A percentile compares a stretch with the other conserved stretches of the same genome.
Evolutionary conservation across 2,113 vertebrate genomes (phyloP).

Genomic region (Agapornis roseicollis): DNA sequence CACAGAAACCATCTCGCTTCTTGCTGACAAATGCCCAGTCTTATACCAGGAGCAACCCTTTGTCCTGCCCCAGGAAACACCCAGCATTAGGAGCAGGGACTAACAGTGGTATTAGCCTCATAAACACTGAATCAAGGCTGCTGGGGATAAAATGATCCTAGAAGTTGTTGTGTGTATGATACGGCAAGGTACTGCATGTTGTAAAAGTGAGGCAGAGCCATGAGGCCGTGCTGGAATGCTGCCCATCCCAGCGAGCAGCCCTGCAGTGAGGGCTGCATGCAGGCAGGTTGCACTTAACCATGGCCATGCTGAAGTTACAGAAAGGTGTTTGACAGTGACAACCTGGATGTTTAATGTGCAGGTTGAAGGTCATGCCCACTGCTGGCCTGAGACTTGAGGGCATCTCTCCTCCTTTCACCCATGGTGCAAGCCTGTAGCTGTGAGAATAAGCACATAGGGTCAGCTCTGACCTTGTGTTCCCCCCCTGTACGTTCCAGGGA

Average conservation of each 20-base stretch:
- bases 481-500: not conserved
- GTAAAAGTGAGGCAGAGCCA: not conserved
- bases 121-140: not conserved
- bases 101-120: accelerated
- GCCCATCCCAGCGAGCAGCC: not conserved
- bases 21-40: not conserved
- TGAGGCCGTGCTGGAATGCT: accelerated
- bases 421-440: accelerated
- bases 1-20: not conserved
- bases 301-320: accelerated
- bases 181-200: accelerated
- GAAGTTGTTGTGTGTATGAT: accelerated
- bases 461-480: accelerated
- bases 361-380: not conserved
- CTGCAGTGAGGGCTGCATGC: not conserved
- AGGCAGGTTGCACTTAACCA: accelerated
- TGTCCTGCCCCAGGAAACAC: not conserved
- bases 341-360: no score
- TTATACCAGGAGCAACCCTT: accelerated
- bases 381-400: not conserved
- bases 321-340: not conserved
- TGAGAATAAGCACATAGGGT: accelerated
- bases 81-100: not conserved
- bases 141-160: accelerated
- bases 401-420: accelerated